Conservation (phyloP, 2,797 vertebrate genomes). For the Silurus aristotelis region DNA sequence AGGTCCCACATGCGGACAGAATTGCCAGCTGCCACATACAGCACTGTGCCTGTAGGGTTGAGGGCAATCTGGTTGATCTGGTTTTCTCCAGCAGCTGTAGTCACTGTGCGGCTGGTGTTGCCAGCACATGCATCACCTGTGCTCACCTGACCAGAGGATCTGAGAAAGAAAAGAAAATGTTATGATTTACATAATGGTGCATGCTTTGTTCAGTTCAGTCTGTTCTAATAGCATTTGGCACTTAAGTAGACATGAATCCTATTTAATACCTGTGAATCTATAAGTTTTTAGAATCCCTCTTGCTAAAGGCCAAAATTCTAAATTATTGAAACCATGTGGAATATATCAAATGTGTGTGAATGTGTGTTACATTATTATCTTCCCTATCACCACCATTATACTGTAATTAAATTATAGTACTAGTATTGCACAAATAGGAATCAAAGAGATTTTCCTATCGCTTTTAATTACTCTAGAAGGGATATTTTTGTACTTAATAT, state of each 20-base stretch:
- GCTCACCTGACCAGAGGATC: slow-evolving; percentile 91
- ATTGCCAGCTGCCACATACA: slow-evolving; percentile 94
- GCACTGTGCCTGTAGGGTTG: slow-evolving; percentile 87
- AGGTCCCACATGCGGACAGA: slow-evolving; percentile 96
- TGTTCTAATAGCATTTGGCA: not conserved
- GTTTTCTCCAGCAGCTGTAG: slow-evolving; percentile 92
- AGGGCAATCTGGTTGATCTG: slow-evolving; percentile 96
- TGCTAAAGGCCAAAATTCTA: not conserved
- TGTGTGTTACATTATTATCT: not conserved
- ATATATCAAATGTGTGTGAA: not conserved
- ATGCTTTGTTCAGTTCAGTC: not conserved
- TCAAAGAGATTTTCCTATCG: too few relatives aligned
- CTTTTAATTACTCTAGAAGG: too few relatives aligned
- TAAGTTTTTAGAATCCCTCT: not conserved
- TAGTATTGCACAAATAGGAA: not conserved
- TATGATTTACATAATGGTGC: not conserved
- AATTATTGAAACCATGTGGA: not conserved
- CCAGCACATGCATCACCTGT: slow-evolving; percentile 83
- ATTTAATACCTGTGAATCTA: not conserved
- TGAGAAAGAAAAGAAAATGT: slow-evolving; percentile 55
- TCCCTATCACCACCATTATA: not conserved
- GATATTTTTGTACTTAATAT: not conserved
- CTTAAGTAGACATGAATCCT: not conserved
- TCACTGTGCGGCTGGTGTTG: slow-evolving; percentile 85
- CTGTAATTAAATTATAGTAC: not conserved